phyloP scores from a whole-genome alignment of 2,113 vertebrate genomes.

The Telmatochromis sp. region DNA sequence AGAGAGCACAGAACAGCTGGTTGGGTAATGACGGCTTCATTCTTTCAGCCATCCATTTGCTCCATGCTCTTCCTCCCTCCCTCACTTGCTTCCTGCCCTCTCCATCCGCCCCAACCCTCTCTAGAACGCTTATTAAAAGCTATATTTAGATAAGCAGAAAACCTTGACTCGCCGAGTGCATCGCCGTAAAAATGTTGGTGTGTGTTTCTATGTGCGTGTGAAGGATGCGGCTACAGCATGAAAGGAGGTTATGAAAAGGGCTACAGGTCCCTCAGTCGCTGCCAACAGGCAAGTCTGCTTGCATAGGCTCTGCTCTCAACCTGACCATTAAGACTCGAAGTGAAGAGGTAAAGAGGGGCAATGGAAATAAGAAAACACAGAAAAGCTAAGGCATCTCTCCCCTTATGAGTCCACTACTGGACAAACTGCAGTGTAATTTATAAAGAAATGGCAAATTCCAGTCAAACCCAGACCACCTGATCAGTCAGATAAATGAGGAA shows the following conservation, averaged over 20 bases:
- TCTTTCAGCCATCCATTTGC: slow-evolving; percentile 32
- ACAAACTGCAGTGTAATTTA: background rate
- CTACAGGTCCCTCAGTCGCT: background rate
- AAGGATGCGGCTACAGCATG: background rate
- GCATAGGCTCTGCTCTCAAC: slow-evolving; percentile 12
- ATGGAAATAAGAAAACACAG: background rate
- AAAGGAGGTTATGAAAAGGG: slow-evolving; percentile 5
- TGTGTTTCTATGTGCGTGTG: background rate
- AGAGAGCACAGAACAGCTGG: slow-evolving; percentile 25
- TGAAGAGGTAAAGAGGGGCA: background rate
- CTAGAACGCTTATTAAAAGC: slow-evolving; percentile 30
- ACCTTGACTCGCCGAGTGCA: background rate
- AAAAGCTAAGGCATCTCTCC: slow-evolving; percentile 3
- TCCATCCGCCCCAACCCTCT: slow-evolving; percentile 25
- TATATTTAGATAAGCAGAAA: slow-evolving; percentile 49
- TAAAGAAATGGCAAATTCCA: slow-evolving; percentile 2
- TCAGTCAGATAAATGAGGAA: background rate
- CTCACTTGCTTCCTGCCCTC: slow-evolving; percentile 13
- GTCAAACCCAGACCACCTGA: slow-evolving; percentile 12
- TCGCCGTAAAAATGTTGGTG: background rate
- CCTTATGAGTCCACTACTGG: background rate
- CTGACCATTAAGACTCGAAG: background rate
- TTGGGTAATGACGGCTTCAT: slow-evolving; percentile 43
- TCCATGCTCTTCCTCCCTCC: background rate
- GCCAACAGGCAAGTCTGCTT: slow-evolving; percentile 13